These are phyloP conservation scores for Nysson spinosus DNA, from an alignment of 2,888 invertebrate species.

Conservation along the genomic window DNA sequence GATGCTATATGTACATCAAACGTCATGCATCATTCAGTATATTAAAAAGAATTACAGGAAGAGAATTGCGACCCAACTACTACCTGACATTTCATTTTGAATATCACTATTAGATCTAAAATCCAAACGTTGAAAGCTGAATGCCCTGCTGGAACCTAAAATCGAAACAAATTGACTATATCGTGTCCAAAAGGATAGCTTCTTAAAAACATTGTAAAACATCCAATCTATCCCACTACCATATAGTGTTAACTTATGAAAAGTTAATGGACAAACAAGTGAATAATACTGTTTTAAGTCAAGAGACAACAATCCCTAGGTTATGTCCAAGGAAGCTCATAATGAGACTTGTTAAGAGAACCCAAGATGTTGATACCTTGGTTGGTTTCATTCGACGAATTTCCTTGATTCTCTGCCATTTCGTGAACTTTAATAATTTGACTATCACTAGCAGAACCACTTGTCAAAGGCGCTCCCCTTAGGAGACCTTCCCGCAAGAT, in stretches of 20 bases:
- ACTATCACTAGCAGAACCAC: slow-evolving; percentile 46
- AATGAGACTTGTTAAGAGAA: neutral
- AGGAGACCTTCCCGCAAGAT: slow-evolving; percentile 70
- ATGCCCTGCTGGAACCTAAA: slow-evolving; percentile 70
- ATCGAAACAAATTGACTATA: no score
- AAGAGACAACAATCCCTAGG: slow-evolving; percentile 26
- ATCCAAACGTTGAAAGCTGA: slow-evolving; percentile 73
- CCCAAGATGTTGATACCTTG: slow-evolving; percentile 63
- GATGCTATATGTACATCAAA: no score
- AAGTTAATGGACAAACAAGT: no score
- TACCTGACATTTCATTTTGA: slow-evolving; percentile 75
- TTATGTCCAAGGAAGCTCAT: slow-evolving; percentile 38
- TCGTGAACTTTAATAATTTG: slow-evolving; percentile 60
- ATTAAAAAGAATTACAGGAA: no score
- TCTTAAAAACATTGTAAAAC: neutral
- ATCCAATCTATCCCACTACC: neutral
- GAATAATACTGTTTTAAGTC: no score
- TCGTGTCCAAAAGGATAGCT: no score
- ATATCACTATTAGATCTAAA: slow-evolving; percentile 74
- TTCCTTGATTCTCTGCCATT: slow-evolving; percentile 87
- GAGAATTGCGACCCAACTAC: no score
- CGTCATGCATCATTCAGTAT: no score
- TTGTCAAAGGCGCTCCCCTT: slow-evolving; percentile 65
- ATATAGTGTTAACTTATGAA: no score
- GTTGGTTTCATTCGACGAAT: slow-evolving; percentile 83